phyloP scores from a whole-genome alignment of 2,113 vertebrate species.

The Megaptera novaeangliae region DNA sequence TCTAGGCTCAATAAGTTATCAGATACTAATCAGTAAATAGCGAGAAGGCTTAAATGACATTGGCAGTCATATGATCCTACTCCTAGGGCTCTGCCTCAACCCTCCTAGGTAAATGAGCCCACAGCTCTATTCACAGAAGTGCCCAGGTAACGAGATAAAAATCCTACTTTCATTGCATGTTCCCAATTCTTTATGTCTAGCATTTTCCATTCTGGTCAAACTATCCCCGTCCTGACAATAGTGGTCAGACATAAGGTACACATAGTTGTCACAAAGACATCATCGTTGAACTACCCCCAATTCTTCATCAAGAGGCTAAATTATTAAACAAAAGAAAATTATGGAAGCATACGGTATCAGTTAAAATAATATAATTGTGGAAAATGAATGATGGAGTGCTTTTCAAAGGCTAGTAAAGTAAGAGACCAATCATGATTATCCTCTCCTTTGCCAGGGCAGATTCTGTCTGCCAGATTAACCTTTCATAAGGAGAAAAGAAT shows the following conservation, averaged over 20 bases:
- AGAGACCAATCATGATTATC: not conserved
- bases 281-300: not conserved
- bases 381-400: not conserved
- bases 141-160: not conserved
- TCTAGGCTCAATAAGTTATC: not conserved
- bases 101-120: not conserved
- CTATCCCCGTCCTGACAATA: not conserved
- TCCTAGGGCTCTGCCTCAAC: not conserved
- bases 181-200: not conserved
- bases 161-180: not conserved
- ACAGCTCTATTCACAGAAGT: not conserved
- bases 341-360: not conserved
- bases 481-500: not conserved
- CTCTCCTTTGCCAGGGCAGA: not conserved
- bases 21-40: not conserved
- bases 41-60: not conserved
- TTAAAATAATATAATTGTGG: not conserved
- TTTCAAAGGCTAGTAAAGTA: not conserved
- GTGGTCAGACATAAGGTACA: not conserved
- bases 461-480: not conserved
- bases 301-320: not conserved
- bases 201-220: not conserved
- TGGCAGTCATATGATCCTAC: not conserved
- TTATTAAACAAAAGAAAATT: slow-evolving; percentile 2
- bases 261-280: not conserved